Conservation (phyloP, 2,888 invertebrate genomes). For the Eupithecia tripunctaria region DNA sequence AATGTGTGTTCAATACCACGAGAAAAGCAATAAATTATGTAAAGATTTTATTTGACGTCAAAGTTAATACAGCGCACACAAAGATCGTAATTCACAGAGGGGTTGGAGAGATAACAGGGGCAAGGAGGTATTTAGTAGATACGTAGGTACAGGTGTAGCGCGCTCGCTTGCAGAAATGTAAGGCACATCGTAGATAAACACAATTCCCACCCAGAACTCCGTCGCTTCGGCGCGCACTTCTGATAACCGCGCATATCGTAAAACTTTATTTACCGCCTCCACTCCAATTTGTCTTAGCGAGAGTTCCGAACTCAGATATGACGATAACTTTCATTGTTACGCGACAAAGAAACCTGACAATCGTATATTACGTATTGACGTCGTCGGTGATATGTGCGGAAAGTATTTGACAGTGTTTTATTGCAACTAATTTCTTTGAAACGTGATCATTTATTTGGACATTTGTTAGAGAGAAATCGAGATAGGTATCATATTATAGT, state of each 20-base stretch:
- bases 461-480: neutral
- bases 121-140: slow-evolving; percentile 57
- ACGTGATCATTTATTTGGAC: slow-evolving; percentile 36
- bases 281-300: slow-evolving; percentile 75
- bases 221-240: slow-evolving; percentile 64
- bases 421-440: slow-evolving; percentile 38
- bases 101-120: slow-evolving; percentile 65
- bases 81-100: slow-evolving; percentile 66
- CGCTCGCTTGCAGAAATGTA: slow-evolving; percentile 56
- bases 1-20: slow-evolving; percentile 11
- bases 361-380: slow-evolving; percentile 56
- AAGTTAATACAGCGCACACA: slow-evolving; percentile 48
- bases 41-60: slow-evolving; percentile 51
- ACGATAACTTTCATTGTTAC: slow-evolving; percentile 66
- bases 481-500: neutral
- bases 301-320: slow-evolving; percentile 72
- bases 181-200: slow-evolving; percentile 64
- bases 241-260: slow-evolving; percentile 79
- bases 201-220: slow-evolving; percentile 53
- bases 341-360: slow-evolving; percentile 52
- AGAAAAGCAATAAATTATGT: slow-evolving; percentile 47
- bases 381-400: slow-evolving; percentile 46
- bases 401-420: slow-evolving; percentile 48
- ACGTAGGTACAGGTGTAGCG: slow-evolving; percentile 59
- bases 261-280: slow-evolving; percentile 78